A percentile compares a stretch with the other conserved stretches of the same genome.
These are phyloP conservation scores for Australoheros scitulus DNA, from an alignment of 2,113 vertebrate genomes.

Conservation along the genomic window DNA sequence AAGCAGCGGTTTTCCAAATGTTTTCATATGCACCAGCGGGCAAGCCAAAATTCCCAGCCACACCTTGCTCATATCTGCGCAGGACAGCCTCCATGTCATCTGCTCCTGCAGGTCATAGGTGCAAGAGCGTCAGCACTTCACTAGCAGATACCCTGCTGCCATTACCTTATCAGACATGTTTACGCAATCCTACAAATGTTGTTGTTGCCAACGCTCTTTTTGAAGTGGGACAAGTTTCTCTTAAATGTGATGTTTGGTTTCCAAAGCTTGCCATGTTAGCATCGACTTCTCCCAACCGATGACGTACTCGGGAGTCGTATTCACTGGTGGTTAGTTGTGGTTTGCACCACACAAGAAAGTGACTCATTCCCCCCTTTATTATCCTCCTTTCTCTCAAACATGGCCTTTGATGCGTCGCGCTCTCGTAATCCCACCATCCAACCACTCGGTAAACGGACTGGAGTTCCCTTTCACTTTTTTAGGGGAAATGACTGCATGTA, in stretches of 20 bases:
- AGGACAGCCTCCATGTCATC: not conserved
- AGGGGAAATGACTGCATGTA: not conserved
- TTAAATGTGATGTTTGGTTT: not conserved
- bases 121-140: not conserved
- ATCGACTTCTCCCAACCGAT: not conserved
- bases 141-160: not conserved
- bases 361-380: not conserved
- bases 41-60: not conserved
- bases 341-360: slow-evolving; percentile 2
- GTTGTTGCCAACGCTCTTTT: not conserved
- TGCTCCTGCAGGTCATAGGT: not conserved
- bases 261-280: not conserved
- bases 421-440: not conserved
- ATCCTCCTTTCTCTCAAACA: not conserved
- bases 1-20: not conserved
- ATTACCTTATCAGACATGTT: not conserved
- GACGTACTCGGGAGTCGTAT: not conserved
- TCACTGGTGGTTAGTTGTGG: not conserved
- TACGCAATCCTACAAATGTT: not conserved
- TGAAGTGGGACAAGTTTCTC: not conserved
- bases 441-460: not conserved
- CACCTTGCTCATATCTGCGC: fast-evolving
- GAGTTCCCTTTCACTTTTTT: not conserved
- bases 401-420: not conserved
- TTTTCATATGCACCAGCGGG: not conserved